Conservation (phyloP, 2,888 invertebrate species). For the Apantesis nais region DNA sequence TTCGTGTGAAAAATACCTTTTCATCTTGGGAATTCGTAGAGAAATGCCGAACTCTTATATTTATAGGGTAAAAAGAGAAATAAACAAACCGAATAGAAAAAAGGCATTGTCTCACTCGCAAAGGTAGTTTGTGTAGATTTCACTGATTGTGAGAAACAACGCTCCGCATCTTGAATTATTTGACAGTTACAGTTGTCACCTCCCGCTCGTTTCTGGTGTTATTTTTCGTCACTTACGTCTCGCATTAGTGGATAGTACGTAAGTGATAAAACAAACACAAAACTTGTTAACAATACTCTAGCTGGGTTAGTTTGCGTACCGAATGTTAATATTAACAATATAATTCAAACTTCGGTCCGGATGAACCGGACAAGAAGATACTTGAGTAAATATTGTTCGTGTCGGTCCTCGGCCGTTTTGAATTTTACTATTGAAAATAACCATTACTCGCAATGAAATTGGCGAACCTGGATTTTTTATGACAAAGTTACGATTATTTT, state of each 20-base stretch:
- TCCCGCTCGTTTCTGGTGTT: conserved; percentile 64
- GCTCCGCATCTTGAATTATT: conserved; percentile 79
- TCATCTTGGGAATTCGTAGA: conserved; percentile 81
- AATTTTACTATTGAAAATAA: conserved; percentile 49
- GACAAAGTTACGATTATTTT: conserved; percentile 35
- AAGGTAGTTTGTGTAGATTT: conserved; percentile 70
- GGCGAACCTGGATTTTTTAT: conserved; percentile 36
- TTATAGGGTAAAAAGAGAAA: conserved; percentile 79
- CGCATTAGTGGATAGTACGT: conserved; percentile 57
- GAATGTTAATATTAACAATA: conserved; percentile 61
- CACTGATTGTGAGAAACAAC: conserved; percentile 81
- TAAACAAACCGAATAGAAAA: conserved; percentile 80
- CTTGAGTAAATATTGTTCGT: conserved; percentile 49
- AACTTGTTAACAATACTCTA: conserved; percentile 59
- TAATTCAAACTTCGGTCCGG: conserved; percentile 59
- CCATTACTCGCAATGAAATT: conserved; percentile 29
- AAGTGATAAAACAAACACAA: conserved; percentile 64
- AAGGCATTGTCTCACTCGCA: conserved; percentile 54
- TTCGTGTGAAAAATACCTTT: conserved; percentile 79
- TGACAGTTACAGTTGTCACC: conserved; percentile 80
- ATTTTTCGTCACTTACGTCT: conserved; percentile 61
- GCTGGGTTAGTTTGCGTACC: conserved; percentile 60
- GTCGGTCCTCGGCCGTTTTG: conserved; percentile 41
- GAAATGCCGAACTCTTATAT: conserved; percentile 81
- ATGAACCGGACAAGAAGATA: conserved; percentile 54